These are phyloP conservation scores for Microcebus ravelobensis DNA, from an alignment of 2,113 vertebrate genomes.

Conservation along the genomic window DNA sequence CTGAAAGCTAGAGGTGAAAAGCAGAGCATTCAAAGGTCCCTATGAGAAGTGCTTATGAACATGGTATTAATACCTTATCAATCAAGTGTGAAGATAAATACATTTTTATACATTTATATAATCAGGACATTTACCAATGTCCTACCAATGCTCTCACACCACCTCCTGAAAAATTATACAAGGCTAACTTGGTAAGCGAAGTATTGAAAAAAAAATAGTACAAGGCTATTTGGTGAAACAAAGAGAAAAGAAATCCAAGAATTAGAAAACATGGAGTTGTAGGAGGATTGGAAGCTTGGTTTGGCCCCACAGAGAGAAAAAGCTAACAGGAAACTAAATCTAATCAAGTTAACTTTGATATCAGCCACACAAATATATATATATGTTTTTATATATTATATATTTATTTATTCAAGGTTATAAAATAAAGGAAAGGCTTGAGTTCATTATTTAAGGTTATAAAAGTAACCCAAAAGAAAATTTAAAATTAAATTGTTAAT, in stretches of 20 bases:
- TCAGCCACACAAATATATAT: background rate
- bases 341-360: background rate
- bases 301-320: background rate
- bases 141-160: background rate
- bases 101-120: background rate
- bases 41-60: background rate
- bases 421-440: background rate
- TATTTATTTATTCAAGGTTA: background rate
- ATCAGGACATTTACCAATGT: background rate
- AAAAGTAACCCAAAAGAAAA: background rate
- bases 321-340: background rate
- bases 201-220: background rate
- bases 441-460: background rate
- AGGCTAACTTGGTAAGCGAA: background rate
- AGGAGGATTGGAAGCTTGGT: background rate
- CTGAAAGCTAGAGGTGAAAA: background rate
- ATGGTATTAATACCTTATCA: background rate
- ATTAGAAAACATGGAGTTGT: background rate
- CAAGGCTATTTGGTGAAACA: background rate
- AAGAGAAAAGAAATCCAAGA: background rate
- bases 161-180: background rate
- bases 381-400: background rate
- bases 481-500: background rate
- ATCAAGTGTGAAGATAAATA: background rate
- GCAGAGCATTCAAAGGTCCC: background rate